Conservation (phyloP, 2,113 vertebrate genomes). For the Silurus asotus region DNA sequence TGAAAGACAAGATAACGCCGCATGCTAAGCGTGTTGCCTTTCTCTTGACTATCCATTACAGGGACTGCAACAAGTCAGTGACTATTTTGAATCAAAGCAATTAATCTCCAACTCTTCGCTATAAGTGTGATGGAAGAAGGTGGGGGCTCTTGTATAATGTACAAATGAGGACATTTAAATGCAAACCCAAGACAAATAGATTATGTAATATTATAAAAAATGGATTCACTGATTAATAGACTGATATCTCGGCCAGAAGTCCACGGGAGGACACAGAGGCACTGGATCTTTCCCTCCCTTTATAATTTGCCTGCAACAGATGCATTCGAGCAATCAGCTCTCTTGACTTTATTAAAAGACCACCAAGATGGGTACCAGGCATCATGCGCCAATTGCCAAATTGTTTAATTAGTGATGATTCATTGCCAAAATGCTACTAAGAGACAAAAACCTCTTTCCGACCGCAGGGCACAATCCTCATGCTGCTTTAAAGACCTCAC, state of each 20-base stretch:
- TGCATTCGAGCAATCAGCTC: slow-evolving; percentile 50
- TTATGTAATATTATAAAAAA: slow-evolving; percentile 30
- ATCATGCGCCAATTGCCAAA: slow-evolving; percentile 60
- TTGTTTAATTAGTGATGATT: slow-evolving; percentile 79
- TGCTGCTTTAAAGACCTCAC: slow-evolving; percentile 73
- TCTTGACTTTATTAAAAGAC: slow-evolving; percentile 62
- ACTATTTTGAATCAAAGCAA: slow-evolving; percentile 68
- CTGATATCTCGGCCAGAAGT: slow-evolving; percentile 51
- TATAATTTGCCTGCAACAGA: slow-evolving; percentile 35
- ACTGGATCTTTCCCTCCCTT: slow-evolving; percentile 4
- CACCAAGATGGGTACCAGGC: slow-evolving; percentile 60
- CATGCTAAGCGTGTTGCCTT: slow-evolving; percentile 47
- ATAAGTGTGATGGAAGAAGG: slow-evolving; percentile 32
- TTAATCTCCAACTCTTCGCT: slow-evolving; percentile 63
- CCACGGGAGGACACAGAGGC: slow-evolving; percentile 36
- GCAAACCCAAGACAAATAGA: slow-evolving; percentile 51
- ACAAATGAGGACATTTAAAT: slow-evolving; percentile 55
- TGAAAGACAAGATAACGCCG: slow-evolving; percentile 69
- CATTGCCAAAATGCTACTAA: slow-evolving; percentile 73
- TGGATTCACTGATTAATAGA: slow-evolving; percentile 63
- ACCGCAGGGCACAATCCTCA: slow-evolving; percentile 66
- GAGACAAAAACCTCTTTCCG: slow-evolving; percentile 62
- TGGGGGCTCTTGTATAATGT: slow-evolving; percentile 53
- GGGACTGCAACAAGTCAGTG: slow-evolving; percentile 53
- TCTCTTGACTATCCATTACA: slow-evolving; percentile 56